These are phyloP conservation scores for Ptychoptera albimana DNA, from an alignment of 2,888 invertebrate genomes.

Conservation along the genomic window DNA sequence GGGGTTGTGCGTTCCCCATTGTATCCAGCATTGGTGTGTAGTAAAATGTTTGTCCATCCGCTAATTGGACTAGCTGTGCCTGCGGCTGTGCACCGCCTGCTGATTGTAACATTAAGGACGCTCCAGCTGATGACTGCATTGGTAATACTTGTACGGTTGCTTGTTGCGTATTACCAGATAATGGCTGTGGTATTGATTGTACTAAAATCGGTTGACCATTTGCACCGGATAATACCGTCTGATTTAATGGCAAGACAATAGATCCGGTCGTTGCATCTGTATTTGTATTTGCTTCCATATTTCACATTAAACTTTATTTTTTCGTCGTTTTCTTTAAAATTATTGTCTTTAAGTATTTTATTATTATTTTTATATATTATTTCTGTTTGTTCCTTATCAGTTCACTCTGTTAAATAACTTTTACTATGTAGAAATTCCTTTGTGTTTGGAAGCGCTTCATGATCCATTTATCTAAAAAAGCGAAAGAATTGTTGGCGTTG, in stretches of 20 bases:
- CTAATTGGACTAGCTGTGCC: conserved; percentile 74
- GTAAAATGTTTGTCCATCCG: conserved; percentile 84
- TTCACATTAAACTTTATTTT: neutral
- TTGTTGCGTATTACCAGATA: conserved; percentile 6
- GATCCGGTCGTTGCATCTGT: neutral
- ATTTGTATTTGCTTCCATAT: conserved; percentile 5
- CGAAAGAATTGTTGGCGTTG: conserved; percentile 24
- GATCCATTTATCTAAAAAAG: conserved; percentile 25
- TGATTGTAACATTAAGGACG: conserved; percentile 27
- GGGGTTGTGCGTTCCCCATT: conserved; percentile 35
- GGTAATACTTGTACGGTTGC: conserved; percentile 17
- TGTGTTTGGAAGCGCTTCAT: neutral
- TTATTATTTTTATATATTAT: neutral
- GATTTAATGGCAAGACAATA: neutral
- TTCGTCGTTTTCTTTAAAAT: neutral
- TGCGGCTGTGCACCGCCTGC: conserved; percentile 25
- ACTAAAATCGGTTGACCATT: conserved; percentile 25
- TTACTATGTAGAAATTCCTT: conserved; percentile 7
- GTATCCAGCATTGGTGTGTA: conserved; percentile 47
- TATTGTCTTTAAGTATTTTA: too few relatives aligned
- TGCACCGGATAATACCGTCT: conserved; percentile 7
- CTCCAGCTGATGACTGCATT: conserved; percentile 11
- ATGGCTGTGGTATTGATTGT: conserved; percentile 19
- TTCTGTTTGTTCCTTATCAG: neutral
- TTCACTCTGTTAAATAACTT: conserved; percentile 11